These are phyloP conservation scores for Garrulus glandarius DNA, from an alignment of 2,797 vertebrate genomes.

Conservation along the genomic window DNA sequence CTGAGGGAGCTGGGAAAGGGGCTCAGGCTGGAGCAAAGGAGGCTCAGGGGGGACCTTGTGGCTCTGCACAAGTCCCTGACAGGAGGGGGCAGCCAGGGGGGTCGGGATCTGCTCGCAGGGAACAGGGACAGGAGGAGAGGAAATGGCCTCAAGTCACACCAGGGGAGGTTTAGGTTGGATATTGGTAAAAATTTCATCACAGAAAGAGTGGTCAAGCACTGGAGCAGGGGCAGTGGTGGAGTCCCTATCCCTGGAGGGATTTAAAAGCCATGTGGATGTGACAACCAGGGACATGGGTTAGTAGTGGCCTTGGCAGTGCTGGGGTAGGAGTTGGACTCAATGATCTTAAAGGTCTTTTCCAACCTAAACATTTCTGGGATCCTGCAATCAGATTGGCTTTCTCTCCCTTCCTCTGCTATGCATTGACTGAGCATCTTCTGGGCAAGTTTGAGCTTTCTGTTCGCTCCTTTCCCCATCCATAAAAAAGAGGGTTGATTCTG, in stretches of 20 bases:
- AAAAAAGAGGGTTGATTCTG: not conserved
- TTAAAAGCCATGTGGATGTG: not conserved
- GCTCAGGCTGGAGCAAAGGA: not conserved
- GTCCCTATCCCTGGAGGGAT: not conserved
- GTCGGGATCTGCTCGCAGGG: not conserved
- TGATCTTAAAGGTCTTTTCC: not conserved
- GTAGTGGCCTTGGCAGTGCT: not conserved
- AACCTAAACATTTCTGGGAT: not conserved
- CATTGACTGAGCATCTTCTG: constrained; percentile 10
- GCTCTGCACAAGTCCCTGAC: not conserved
- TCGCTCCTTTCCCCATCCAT: not conserved
- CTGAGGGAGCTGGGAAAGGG: not conserved
- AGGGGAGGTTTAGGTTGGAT: not conserved
- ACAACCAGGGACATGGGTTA: not conserved
- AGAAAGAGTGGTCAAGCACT: not conserved
- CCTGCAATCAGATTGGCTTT: constrained; percentile 8
- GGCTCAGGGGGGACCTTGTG: not conserved
- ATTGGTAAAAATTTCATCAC: not conserved
- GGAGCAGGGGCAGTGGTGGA: not conserved
- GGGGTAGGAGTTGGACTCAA: not conserved
- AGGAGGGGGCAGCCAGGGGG: fast-evolving
- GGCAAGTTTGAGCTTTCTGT: not conserved
- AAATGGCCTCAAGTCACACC: fast-evolving
- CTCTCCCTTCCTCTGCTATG: not conserved
- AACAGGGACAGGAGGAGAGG: not conserved